phyloP scores from a whole-genome alignment of 2,888 invertebrate genomes.

The Automeris io region DNA sequence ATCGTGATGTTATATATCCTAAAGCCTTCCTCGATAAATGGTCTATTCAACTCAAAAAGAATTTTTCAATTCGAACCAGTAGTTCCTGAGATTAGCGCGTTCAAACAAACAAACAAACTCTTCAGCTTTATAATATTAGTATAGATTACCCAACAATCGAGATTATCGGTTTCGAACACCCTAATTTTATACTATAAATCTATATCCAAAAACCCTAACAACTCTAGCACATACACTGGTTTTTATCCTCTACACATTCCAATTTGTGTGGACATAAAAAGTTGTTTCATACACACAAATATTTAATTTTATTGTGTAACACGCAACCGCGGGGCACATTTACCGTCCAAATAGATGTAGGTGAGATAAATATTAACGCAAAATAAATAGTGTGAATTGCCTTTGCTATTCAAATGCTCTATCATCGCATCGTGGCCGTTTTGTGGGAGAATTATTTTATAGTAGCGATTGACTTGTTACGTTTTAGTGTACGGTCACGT shows the following conservation, averaged over 20 bases:
- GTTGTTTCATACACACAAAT: neutral
- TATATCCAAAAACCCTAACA: too few species aligned
- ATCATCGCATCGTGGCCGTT: slow-evolving; percentile 7
- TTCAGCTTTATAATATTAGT: too few species aligned
- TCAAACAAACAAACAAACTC: too few species aligned
- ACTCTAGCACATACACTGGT: neutral
- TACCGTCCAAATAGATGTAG: neutral
- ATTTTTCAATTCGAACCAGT: too few species aligned
- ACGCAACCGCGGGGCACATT: neutral
- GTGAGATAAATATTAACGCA: slow-evolving; percentile 9
- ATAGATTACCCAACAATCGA: too few species aligned
- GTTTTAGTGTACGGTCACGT: neutral
- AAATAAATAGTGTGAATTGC: slow-evolving; percentile 8
- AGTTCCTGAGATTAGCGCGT: too few species aligned
- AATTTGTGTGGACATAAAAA: slow-evolving; percentile 1
- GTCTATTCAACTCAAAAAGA: too few species aligned
- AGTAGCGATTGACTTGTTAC: neutral
- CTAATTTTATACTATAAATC: too few species aligned
- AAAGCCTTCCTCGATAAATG: too few species aligned
- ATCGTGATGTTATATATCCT: too few species aligned
- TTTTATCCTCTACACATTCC: neutral
- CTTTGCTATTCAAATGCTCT: slow-evolving; percentile 1
- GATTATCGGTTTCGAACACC: too few species aligned
- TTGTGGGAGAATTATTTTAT: slow-evolving; percentile 7
- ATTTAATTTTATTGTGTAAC: slow-evolving; percentile 5